Percentiles rank a stretch among this genome's conserved stretches.
Evolutionary conservation across 2,888 invertebrate genomes (phyloP).

Genomic region (Cistogaster globosa): DNA sequence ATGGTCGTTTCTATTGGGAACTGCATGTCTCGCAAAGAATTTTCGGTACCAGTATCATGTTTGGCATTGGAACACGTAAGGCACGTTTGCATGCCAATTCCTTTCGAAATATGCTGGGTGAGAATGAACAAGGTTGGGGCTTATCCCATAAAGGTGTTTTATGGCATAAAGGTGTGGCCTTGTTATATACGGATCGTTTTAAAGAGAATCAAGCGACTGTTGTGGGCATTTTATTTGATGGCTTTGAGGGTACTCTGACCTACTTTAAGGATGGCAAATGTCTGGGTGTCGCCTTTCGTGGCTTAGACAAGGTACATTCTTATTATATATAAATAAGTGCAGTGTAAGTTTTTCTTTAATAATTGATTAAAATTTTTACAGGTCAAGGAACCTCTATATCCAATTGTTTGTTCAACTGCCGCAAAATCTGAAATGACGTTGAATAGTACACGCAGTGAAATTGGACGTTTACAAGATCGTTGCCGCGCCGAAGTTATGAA

Average conservation of each 20-base stretch:
- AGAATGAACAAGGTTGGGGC: constrained; percentile 88
- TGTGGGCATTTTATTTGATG: constrained; percentile 88
- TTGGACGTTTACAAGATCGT: constrained; percentile 87
- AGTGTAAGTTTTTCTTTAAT: background rate
- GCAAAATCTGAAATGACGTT: constrained; percentile 90
- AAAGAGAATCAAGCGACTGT: constrained; percentile 87
- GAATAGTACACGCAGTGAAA: constrained; percentile 85
- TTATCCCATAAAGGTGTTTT: constrained; percentile 88
- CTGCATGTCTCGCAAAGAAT: constrained; percentile 86
- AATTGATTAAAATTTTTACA: constrained; percentile 59
- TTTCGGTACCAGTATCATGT: constrained; percentile 90
- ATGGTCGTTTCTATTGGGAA: constrained; percentile 87
- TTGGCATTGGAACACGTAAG: constrained; percentile 84
- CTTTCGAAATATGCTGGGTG: constrained; percentile 89
- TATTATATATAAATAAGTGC: background rate
- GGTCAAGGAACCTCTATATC: constrained; percentile 86
- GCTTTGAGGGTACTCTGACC: constrained; percentile 87
- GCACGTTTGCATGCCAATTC: constrained; percentile 86
- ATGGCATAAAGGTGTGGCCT: constrained; percentile 87
- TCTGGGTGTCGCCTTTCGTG: constrained; percentile 88
- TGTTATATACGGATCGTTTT: constrained; percentile 87
- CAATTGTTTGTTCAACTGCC: constrained; percentile 89
- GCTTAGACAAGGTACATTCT: constrained; percentile 84
- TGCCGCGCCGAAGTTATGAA: constrained; percentile 87
- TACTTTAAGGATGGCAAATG: constrained; percentile 88